Percentiles rank a stretch among this genome's conserved stretches.
Evolutionary conservation across 2,888 invertebrate genomes (phyloP).

Genomic region (Hydroisotoma schaefferi): DNA sequence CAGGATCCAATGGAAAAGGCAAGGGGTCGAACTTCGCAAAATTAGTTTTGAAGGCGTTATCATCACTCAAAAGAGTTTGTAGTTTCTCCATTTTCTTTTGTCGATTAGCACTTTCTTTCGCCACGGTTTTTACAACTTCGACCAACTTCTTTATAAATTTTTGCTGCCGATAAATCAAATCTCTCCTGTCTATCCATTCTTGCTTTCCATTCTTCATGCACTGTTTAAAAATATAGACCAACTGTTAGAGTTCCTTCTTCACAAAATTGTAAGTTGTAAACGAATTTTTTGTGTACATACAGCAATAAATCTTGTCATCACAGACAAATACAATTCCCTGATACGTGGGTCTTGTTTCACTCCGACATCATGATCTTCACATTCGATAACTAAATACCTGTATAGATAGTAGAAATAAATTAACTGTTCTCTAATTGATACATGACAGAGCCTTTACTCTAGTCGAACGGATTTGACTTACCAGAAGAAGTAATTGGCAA

Average conservation of each 20-base stretch:
- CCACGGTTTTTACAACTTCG: constrained; percentile 78
- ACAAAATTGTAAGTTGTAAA: neutral
- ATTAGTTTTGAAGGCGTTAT: constrained; percentile 74
- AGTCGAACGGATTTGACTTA: constrained; percentile 47
- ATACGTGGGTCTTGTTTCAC: constrained; percentile 69
- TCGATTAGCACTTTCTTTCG: constrained; percentile 84
- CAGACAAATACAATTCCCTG: constrained; percentile 81
- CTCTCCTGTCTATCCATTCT: constrained; percentile 69
- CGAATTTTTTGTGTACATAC: neutral
- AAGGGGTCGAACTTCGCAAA: constrained; percentile 87
- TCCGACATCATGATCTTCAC: constrained; percentile 76
- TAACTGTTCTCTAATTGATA: too few relatives aligned
- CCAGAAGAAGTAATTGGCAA: constrained; percentile 98
- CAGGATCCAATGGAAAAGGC: constrained; percentile 92
- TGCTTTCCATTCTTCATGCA: constrained; percentile 57
- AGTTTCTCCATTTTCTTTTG: constrained; percentile 88
- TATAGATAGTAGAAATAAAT: neutral
- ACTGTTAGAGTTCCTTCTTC: too few relatives aligned
- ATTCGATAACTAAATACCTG: constrained; percentile 81
- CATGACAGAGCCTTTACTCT: neutral
- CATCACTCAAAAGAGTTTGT: constrained; percentile 75
- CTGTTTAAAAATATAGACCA: constrained; percentile 37
- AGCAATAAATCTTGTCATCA: constrained; percentile 71
- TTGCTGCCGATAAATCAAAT: constrained; percentile 78
- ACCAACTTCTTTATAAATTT: constrained; percentile 88